Percentiles rank a stretch among this genome's conserved stretches.
Conservation (phyloP, 2,113 vertebrate genomes). For the Baryphthengus martii region DNA sequence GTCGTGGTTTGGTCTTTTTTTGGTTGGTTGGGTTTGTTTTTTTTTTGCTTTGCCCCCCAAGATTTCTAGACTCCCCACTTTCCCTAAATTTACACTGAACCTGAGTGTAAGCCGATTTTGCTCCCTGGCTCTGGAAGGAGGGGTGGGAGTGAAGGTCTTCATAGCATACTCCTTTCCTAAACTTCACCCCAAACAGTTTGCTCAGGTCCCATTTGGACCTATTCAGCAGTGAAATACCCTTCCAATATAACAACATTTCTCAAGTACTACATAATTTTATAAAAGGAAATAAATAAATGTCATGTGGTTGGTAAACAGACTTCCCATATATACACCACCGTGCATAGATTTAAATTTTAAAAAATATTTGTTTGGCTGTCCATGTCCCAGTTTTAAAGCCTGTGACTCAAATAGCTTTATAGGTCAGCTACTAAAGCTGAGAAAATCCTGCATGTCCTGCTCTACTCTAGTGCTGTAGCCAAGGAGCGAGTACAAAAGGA, state of each 20-base stretch:
- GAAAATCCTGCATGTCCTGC: background rate
- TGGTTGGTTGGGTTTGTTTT: no score
- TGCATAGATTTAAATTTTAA: background rate
- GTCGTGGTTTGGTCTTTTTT: background rate
- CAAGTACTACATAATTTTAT: background rate
- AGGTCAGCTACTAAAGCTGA: conserved; percentile 8
- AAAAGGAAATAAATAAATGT: background rate
- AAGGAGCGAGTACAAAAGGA: background rate
- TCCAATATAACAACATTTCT: background rate
- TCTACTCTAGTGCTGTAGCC: background rate
- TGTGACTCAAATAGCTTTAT: background rate
- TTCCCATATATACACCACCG: background rate
- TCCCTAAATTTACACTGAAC: background rate
- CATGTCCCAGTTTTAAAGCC: background rate
- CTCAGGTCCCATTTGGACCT: background rate
- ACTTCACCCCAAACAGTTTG: background rate
- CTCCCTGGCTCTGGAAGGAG: background rate
- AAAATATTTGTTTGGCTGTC: background rate
- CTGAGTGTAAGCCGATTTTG: background rate
- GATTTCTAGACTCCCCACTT: background rate
- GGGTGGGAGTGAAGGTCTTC: background rate
- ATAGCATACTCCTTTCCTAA: background rate
- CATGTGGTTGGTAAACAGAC: background rate
- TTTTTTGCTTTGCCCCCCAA: background rate
- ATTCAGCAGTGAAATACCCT: background rate